These are phyloP conservation scores for Distichodus sexfasciatus DNA, from an alignment of 2,797 vertebrate genomes.

Conservation along the genomic window DNA sequence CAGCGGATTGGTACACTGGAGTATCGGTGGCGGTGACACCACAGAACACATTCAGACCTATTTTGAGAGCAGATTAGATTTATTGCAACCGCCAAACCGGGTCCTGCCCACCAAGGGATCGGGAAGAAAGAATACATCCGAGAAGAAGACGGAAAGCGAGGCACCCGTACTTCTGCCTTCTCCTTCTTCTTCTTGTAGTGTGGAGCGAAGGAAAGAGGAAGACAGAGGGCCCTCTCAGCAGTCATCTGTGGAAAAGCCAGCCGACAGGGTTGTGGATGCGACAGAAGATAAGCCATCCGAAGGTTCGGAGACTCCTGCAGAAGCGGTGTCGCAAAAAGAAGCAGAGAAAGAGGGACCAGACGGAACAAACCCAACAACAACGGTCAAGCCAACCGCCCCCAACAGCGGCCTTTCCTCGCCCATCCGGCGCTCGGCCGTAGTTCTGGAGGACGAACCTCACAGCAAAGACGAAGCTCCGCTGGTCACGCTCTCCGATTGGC, in stretches of 20 bases:
- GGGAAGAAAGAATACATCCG: slow-evolving; percentile 55
- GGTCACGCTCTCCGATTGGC: slow-evolving; percentile 91
- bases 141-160: slow-evolving; percentile 56
- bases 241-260: slow-evolving; percentile 59
- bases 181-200: slow-evolving; percentile 59
- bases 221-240: slow-evolving; percentile 57
- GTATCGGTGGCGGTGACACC: slow-evolving; percentile 94
- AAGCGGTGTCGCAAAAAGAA: slow-evolving; percentile 66
- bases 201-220: slow-evolving; percentile 67
- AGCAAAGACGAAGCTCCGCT: slow-evolving; percentile 97
- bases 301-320: slow-evolving; percentile 68
- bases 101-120: slow-evolving; percentile 63
- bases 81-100: slow-evolving; percentile 75
- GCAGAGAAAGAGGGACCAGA: slow-evolving; percentile 69
- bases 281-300: slow-evolving; percentile 74
- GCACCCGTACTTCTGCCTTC: slow-evolving; percentile 51
- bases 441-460: slow-evolving; percentile 96
- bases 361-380: slow-evolving; percentile 54
- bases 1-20: slow-evolving; percentile 95
- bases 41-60: slow-evolving; percentile 99
- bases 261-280: slow-evolving; percentile 67
- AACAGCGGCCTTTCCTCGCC: slow-evolving; percentile 9
- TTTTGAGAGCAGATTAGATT: slow-evolving; percentile 88
- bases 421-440: slow-evolving; percentile 73
- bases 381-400: slow-evolving; percentile 18